A percentile compares a stretch with the other conserved stretches of the same genome.
Evolutionary conservation across 2,797 vertebrate species (phyloP).

Genomic region (Malacoraja senta): DNA sequence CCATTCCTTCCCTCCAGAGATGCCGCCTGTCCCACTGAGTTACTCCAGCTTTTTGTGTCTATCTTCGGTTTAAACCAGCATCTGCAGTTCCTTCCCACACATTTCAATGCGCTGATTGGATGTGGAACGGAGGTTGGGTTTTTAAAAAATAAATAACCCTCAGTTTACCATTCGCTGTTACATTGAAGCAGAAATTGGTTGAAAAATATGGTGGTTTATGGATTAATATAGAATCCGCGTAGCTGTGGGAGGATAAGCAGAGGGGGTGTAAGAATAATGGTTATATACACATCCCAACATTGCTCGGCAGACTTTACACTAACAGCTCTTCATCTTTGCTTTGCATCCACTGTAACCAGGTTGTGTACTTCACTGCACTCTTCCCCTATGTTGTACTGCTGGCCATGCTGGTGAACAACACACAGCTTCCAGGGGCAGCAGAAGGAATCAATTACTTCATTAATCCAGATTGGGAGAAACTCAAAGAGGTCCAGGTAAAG

Average conservation of each 20-base stretch:
- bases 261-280: neutral
- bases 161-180: neutral
- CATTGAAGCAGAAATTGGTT: neutral
- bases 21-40: too few species aligned
- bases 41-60: too few species aligned
- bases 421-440: conserved; percentile 63
- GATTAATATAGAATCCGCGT: neutral
- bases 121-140: neutral
- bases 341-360: conserved; percentile 45
- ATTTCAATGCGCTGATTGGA: neutral
- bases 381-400: conserved; percentile 65
- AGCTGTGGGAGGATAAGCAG: neutral
- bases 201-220: neutral
- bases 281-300: neutral
- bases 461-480: conserved; percentile 59
- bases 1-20: too few species aligned
- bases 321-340: neutral
- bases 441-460: conserved; percentile 63
- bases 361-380: conserved; percentile 66
- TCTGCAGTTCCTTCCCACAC: too few species aligned
- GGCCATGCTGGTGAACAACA: conserved; percentile 64
- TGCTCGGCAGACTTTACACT: neutral
- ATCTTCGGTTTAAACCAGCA: too few species aligned
- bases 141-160: neutral
- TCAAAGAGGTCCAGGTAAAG: conserved; percentile 57